Base-by-base conservation (phyloP, 2,888 invertebrate species). In the Hirtodrosophila trivittata region DNA sequence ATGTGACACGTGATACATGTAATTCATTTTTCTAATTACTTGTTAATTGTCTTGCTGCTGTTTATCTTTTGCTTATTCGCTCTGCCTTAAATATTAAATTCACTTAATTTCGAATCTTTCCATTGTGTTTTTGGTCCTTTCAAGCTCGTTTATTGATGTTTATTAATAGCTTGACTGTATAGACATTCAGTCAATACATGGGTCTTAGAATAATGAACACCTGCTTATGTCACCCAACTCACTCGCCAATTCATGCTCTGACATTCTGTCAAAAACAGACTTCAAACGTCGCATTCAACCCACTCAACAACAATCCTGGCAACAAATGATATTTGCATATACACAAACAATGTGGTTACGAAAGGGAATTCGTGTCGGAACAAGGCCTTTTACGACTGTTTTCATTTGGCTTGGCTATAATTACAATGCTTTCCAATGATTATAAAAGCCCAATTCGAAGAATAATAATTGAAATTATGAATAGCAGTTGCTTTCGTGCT, bases 1-100 rank as follows among this genome's bases (percentile, higher is more conserved):
- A 68, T 43, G 55, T 54, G 67, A 65, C 80, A 83, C 57, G 73
- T 76, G 83, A 63, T 55, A 63, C 39, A 55, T 62, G 63, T 67
- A 82, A 76, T 76, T 64, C 46, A 10, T 41, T 49, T 56, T 47
- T 66, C 58, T 26, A 14, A 28, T n/a, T 3, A 43, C 43, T 43
- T 28, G 28, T 16, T 28, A 28, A 28, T 28, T 28, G 1, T 28
- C 28, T 8, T 28, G 28, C 28, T 25, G 25, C n/a, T n/a, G n/a
- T n/a, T 25, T 25, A 10, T n/a, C 3, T 18, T 39, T 10, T 18
- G 9, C 9, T 26, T 28, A 6, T 25, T 6, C 25, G 25, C 6
- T 25, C 25, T n/a, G n/a, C n/a, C n/a, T n/a, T n/a, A n/a, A n/a
- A n/a, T 21, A 21, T 21, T 21, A 21, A 21, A 21, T 21, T 21